These are phyloP conservation scores for Falco columbarius DNA, from an alignment of 2,797 vertebrate genomes.

Conservation along the genomic window DNA sequence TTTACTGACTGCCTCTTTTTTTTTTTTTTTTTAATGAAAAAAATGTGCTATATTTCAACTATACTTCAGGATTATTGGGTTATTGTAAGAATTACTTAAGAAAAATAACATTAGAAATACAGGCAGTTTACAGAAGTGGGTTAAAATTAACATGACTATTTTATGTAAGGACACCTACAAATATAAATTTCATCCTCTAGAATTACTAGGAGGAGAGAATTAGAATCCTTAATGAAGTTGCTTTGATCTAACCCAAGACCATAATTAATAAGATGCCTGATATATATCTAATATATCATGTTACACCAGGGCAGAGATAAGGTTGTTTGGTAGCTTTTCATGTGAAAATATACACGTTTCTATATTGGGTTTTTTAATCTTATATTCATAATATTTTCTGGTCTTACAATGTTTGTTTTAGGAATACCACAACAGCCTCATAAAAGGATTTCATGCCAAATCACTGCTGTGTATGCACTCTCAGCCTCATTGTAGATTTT, in stretches of 20 bases:
- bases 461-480: not conserved
- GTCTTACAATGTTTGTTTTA: constrained; percentile 19
- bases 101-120: not conserved
- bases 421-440: not conserved
- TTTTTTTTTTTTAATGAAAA: not conserved
- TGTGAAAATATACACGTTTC: not conserved
- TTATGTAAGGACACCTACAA: not conserved
- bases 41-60: not conserved
- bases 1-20: not conserved
- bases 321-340: not conserved
- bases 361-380: not conserved
- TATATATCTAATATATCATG: fast-evolving
- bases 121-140: not conserved
- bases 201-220: not conserved
- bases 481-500: not conserved
- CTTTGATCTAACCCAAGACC: not conserved
- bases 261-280: not conserved
- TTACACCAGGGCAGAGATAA: not conserved
- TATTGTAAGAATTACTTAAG: not conserved
- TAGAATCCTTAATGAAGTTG: not conserved
- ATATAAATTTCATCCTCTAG: not conserved
- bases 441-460: constrained; percentile 25
- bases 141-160: not conserved
- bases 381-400: not conserved
- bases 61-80: not conserved